Conservation (phyloP, 2,888 invertebrate species). For the Melanostoma scalare region DNA sequence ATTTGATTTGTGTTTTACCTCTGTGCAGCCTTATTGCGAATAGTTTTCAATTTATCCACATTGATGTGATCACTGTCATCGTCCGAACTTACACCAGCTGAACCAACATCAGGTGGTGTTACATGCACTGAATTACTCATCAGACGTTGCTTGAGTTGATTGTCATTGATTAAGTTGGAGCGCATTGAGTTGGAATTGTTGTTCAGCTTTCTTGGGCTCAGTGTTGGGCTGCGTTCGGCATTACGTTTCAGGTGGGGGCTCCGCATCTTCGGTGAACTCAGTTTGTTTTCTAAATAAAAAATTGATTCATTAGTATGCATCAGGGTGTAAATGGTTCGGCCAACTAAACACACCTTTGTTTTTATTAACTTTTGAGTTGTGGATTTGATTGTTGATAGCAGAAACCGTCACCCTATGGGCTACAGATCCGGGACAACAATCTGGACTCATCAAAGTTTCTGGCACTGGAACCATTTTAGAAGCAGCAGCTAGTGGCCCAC, state of each 20-base stretch:
- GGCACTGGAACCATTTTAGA: conserved; percentile 94
- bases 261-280: conserved; percentile 80
- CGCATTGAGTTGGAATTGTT: conserved; percentile 66
- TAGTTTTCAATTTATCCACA: conserved; percentile 86
- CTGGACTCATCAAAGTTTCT: conserved; percentile 93
- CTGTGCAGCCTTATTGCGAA: conserved; percentile 85
- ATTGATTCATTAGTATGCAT: neutral
- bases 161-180: conserved; percentile 70
- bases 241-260: conserved; percentile 79
- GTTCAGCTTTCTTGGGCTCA: conserved; percentile 79
- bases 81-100: conserved; percentile 82
- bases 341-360: conserved; percentile 77
- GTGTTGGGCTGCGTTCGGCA: conserved; percentile 77
- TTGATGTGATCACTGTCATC: conserved; percentile 87
- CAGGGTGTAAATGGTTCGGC: neutral
- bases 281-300: conserved; percentile 78
- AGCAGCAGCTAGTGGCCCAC: conserved; percentile 88
- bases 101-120: conserved; percentile 78
- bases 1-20: conserved; percentile 75
- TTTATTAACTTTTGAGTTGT: conserved; percentile 79
- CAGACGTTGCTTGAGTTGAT: conserved; percentile 75
- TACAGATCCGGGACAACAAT: conserved; percentile 82
- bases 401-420: conserved; percentile 79
- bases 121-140: conserved; percentile 77
- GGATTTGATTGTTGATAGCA: conserved; percentile 78